Base-by-base conservation (phyloP, 2,113 vertebrate species). In the Lophura nycthemera region DNA sequence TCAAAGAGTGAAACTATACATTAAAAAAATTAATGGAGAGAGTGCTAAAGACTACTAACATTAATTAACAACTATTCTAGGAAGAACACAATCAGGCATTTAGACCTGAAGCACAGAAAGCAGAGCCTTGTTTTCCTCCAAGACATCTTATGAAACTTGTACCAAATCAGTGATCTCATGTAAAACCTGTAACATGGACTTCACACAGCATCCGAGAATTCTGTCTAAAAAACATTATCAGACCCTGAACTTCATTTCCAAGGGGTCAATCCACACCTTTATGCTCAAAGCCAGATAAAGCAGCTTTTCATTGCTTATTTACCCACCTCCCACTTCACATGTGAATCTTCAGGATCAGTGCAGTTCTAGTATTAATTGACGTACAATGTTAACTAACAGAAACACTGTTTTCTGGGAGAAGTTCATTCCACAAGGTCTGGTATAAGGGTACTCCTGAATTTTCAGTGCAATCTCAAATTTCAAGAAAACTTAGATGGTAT, bases 41-140 rank as follows among this genome's bases (percentile, higher is more conserved):
- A 52, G 47, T 0, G 0, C 27, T 54, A 81, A 43, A 11, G 67
- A n/a, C 10, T 21, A 56, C 14, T 8, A 42, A 16, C 9, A 14
- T 32, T 40, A 64, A 78, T 56, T 38, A 92, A 14, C 2, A 8
- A 24, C 16, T 73, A n/a, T 2, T 47, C 11, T 19, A 80, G 30
- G 2, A 86, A 59, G 13, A 71, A 21, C 20, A 40, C 14, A 64
- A 30, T 15, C 7, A 72, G 47, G 30, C 29, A 74, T 84, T 81
- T 34, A 73, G 21, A 70, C 20, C 18, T n/a, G 56, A 80, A 34
- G 14, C 6, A 71, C 18, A 70, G 76, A 73, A 42, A 56, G 9
- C 11, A 40, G 67, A 67, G 24, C 42, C 88, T 57, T 70, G 15
- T 50, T 22, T 45, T 60, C 50, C 30, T 77, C 45, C 45, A 89